phyloP scores from a whole-genome alignment of 2,888 invertebrate genomes.

The Antheraea assamensis region DNA sequence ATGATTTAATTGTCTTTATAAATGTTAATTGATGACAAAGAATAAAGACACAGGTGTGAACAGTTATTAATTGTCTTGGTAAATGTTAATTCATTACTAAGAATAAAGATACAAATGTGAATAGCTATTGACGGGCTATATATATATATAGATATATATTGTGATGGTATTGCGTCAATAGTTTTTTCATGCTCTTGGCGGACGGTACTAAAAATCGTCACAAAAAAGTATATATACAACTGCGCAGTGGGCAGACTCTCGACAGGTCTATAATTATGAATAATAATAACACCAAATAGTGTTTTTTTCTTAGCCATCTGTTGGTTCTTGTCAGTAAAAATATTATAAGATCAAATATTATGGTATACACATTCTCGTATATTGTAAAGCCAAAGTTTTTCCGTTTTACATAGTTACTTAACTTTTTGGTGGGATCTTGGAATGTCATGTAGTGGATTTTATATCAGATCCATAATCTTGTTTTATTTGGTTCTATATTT shows the following conservation, averaged over 20 bases:
- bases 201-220: constrained; percentile 5
- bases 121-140: not conserved
- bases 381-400: too few relatives aligned
- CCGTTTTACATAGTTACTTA: too few relatives aligned
- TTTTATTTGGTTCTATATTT: too few relatives aligned
- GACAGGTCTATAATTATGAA: constrained; percentile 16
- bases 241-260: constrained; percentile 16
- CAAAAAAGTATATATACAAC: not conserved
- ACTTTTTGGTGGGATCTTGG: too few relatives aligned
- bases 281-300: not conserved
- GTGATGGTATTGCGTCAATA: constrained; percentile 1
- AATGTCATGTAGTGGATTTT: too few relatives aligned
- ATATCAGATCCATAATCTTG: too few relatives aligned
- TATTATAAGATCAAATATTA: not conserved
- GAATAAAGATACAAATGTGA: not conserved
- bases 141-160: not conserved
- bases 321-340: not conserved
- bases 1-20: not conserved
- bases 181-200: constrained; percentile 7
- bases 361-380: not conserved
- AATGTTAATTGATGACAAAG: not conserved
- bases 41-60: not conserved
- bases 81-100: not conserved
- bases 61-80: not conserved
- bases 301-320: not conserved